Evolutionary conservation across 2,797 vertebrate species (phyloP).

Genomic region (Mus spretus): DNA sequence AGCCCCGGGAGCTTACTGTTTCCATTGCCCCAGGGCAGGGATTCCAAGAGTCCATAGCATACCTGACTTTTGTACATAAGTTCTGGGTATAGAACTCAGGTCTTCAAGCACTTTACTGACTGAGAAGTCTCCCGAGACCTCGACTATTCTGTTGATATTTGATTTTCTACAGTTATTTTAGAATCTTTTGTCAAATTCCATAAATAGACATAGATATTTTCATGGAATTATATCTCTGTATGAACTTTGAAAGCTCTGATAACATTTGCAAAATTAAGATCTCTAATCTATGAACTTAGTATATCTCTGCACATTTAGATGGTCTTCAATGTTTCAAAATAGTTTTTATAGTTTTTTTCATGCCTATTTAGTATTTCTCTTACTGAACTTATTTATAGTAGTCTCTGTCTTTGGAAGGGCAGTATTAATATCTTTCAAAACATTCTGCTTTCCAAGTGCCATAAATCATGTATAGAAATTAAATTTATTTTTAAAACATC

Average conservation of each 20-base stretch:
- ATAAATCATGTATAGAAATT: background rate
- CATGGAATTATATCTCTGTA: background rate
- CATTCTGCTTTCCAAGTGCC: background rate
- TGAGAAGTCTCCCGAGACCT: background rate
- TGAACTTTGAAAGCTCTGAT: background rate
- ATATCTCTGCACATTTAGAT: background rate
- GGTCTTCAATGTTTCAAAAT: background rate
- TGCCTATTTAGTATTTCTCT: background rate
- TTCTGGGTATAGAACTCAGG: background rate
- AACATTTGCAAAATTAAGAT: background rate
- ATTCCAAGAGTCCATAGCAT: background rate
- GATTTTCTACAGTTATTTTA: background rate
- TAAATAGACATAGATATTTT: constrained; percentile 5
- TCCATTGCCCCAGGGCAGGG: no score
- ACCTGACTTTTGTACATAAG: background rate
- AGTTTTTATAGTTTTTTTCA: background rate
- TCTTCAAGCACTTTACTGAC: background rate
- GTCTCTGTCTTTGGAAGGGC: background rate
- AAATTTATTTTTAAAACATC: background rate
- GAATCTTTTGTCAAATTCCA: background rate
- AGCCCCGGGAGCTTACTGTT: background rate
- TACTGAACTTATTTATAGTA: background rate
- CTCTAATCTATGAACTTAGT: background rate
- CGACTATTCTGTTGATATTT: background rate
- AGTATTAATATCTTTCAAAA: background rate